phyloP scores from a whole-genome alignment of 1,140 invertebrate genomes.

The Rhizoglyphus robini region DNA sequence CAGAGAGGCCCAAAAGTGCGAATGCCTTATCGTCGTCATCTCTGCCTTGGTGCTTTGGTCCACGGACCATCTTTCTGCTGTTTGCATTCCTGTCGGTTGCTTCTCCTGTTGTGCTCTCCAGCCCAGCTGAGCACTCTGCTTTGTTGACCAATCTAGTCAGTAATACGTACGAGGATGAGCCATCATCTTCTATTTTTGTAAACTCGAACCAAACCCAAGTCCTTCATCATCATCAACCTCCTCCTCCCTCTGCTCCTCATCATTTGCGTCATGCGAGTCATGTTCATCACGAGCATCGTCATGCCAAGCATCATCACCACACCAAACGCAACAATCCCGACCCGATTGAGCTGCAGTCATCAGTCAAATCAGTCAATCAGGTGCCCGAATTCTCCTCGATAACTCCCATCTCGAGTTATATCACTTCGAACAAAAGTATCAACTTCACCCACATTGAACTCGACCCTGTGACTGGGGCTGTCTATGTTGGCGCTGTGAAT shows the following conservation, averaged over 20 bases:
- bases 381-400: background rate
- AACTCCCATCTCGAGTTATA: constrained; percentile 29
- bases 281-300: background rate
- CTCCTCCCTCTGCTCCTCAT: too few species aligned
- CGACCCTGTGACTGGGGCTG: constrained; percentile 43
- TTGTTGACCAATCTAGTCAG: background rate
- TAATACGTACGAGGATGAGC: background rate
- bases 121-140: background rate
- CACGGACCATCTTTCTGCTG: too few species aligned
- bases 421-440: constrained; percentile 32
- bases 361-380: background rate
- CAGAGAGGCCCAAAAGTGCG: too few species aligned
- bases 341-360: background rate
- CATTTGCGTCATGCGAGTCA: too few species aligned
- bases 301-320: background rate
- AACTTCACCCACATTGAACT: constrained; percentile 44
- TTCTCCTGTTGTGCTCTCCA: background rate
- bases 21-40: too few species aligned
- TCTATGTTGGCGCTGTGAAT: constrained; percentile 69
- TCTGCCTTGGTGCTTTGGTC: too few species aligned
- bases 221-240: background rate
- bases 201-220: background rate
- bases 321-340: background rate
- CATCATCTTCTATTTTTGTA: background rate
- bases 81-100: too few species aligned